Evolutionary conservation across 2,888 invertebrate species (phyloP).

Genomic region (Zaprionus bogoriensis): DNA sequence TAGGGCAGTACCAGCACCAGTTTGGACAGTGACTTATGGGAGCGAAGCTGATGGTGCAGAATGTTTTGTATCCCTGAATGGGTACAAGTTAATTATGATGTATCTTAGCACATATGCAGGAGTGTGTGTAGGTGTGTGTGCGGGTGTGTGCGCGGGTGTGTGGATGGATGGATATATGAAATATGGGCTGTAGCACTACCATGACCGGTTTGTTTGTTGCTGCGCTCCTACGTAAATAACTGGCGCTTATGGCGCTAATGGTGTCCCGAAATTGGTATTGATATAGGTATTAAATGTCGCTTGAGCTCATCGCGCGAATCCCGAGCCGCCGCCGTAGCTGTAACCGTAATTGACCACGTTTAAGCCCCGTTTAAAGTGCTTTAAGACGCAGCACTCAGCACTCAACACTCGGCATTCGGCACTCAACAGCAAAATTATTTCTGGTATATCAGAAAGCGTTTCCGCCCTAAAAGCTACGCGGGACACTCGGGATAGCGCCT

Average conservation of each 20-base stretch:
- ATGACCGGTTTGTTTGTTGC: slow-evolving; percentile 37
- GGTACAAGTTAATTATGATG: not conserved
- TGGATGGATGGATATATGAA: slow-evolving; percentile 7
- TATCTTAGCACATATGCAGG: not conserved
- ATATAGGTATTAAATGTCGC: slow-evolving; percentile 8
- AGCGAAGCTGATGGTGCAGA: too few relatives aligned
- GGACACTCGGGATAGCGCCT: slow-evolving; percentile 52
- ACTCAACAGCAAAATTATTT: slow-evolving; percentile 77
- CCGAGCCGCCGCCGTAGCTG: slow-evolving; percentile 31
- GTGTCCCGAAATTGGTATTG: not conserved
- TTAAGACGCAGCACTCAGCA: slow-evolving; percentile 64
- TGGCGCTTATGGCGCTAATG: slow-evolving; percentile 13
- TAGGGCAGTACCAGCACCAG: too few relatives aligned
- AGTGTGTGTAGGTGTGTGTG: not conserved
- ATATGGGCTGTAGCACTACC: slow-evolving; percentile 24
- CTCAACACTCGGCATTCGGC: too few relatives aligned
- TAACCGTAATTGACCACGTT: slow-evolving; percentile 69
- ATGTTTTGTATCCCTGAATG: not conserved
- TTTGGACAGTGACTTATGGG: too few relatives aligned
- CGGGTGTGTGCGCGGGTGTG: not conserved
- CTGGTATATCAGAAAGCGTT: slow-evolving; percentile 81
- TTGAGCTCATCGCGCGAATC: slow-evolving; percentile 38
- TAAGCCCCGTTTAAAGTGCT: slow-evolving; percentile 79
- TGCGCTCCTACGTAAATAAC: slow-evolving; percentile 8
- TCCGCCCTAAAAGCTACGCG: slow-evolving; percentile 79